phyloP scores from a whole-genome alignment of 2,797 vertebrate genomes.

The Sebastes elongatus region DNA sequence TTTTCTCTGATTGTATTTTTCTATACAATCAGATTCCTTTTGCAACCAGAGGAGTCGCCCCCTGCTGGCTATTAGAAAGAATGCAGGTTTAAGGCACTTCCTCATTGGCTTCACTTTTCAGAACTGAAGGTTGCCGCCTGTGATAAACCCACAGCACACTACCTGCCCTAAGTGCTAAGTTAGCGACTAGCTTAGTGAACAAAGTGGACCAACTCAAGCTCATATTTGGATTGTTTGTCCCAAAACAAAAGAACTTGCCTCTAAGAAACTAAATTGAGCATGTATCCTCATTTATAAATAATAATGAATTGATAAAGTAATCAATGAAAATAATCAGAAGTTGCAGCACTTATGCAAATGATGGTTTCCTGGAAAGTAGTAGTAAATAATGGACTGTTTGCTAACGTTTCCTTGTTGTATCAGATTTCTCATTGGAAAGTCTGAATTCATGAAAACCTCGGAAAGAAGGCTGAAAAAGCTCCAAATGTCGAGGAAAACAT shows the following conservation, averaged over 20 bases:
- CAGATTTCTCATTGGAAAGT: not conserved
- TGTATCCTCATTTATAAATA: not conserved
- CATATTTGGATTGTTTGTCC: not conserved
- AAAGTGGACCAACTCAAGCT: not conserved
- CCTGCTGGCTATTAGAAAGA: too few species aligned
- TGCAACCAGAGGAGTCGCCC: too few species aligned
- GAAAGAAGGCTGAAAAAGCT: not conserved
- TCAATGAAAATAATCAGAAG: not conserved
- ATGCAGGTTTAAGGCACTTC: too few species aligned
- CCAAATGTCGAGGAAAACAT: too few species aligned
- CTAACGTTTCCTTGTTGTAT: too few species aligned
- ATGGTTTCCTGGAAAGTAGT: not conserved
- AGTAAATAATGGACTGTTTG: too few species aligned
- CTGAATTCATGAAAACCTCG: not conserved
- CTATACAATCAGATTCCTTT: too few species aligned
- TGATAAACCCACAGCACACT: not conserved
- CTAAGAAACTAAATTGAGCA: not conserved
- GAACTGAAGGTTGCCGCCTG: too few species aligned
- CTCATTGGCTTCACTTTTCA: too few species aligned
- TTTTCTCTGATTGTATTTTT: too few species aligned
- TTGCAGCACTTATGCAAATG: fast-evolving
- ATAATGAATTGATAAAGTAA: not conserved
- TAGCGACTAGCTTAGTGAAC: not conserved
- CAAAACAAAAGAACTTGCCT: not conserved
- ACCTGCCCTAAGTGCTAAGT: not conserved